A percentile compares a stretch with the other conserved stretches of the same genome.
These are phyloP conservation scores for Candidula unifasciata DNA, from an alignment of 2,888 invertebrate species.

Conservation along the genomic window DNA sequence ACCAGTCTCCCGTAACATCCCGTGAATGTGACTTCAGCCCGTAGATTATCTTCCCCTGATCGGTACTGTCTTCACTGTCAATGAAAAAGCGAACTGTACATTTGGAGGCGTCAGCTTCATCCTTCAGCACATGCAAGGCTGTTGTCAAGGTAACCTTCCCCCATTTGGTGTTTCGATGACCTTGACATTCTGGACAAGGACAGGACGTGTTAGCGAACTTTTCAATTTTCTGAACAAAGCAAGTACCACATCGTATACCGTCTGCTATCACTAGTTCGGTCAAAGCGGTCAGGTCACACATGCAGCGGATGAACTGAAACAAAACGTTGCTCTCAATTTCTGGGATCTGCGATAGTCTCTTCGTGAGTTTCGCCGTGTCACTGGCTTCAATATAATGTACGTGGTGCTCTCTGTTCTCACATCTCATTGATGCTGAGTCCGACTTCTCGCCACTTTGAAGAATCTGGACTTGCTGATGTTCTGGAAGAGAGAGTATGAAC, in stretches of 20 bases:
- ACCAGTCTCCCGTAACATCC: not conserved
- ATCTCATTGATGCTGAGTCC: not conserved
- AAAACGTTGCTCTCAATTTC: not conserved
- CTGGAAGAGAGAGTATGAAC: not conserved
- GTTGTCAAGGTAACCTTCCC: not conserved
- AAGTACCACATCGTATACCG: not conserved
- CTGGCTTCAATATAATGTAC: not conserved
- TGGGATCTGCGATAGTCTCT: too few species aligned
- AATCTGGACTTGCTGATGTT: not conserved
- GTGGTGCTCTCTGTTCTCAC: not conserved
- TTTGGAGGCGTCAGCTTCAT: not conserved
- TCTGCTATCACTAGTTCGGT: not conserved
- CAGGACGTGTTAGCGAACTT: not conserved
- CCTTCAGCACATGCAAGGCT: not conserved
- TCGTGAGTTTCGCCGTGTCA: not conserved
- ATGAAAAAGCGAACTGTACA: not conserved
- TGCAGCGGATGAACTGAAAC: not conserved
- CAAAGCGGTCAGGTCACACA: not conserved
- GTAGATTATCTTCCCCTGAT: not conserved
- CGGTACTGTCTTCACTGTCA: not conserved
- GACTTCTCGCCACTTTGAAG: not conserved
- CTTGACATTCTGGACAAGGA: not conserved
- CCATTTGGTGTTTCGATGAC: too few species aligned
- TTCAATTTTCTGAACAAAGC: slow-evolving; percentile 8
- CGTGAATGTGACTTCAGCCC: slow-evolving; percentile 7